Evolutionary conservation across 2,113 vertebrate species (phyloP).

Genomic region (Dromaius novaehollandiae): DNA sequence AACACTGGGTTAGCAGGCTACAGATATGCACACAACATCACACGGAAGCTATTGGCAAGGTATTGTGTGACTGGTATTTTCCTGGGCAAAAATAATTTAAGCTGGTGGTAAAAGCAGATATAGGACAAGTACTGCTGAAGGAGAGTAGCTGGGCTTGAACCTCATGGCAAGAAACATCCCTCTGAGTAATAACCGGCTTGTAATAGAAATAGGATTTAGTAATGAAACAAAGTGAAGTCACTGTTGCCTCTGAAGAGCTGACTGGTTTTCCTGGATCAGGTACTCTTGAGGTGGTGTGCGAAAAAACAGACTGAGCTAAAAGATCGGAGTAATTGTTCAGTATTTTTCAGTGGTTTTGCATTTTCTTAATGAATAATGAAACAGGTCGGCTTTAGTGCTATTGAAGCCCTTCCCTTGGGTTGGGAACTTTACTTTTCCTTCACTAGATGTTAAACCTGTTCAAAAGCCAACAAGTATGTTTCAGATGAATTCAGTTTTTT

Average conservation of each 20-base stretch:
- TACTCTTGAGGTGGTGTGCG: background rate
- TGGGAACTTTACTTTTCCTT: background rate
- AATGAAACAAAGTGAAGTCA: background rate
- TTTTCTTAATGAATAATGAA: background rate
- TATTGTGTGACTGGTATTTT: conserved; percentile 50
- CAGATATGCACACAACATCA: conserved; percentile 98
- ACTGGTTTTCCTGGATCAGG: background rate
- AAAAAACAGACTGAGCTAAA: background rate
- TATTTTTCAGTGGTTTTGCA: background rate
- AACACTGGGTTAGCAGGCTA: conserved; percentile 98
- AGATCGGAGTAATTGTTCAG: background rate
- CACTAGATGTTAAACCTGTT: background rate
- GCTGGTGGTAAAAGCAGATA: background rate
- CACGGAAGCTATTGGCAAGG: conserved; percentile 98
- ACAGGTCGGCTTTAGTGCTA: background rate
- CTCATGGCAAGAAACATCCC: accelerated
- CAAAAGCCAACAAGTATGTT: background rate
- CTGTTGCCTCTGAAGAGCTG: background rate
- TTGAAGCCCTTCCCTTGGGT: background rate
- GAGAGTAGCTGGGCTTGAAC: background rate
- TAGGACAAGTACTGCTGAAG: background rate
- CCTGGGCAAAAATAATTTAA: background rate
- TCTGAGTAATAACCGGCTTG: background rate
- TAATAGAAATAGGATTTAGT: background rate
- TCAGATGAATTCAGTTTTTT: background rate